Evolutionary conservation across 1,140 invertebrate species (phyloP).

Genomic region (Wiebesia pumilae): DNA sequence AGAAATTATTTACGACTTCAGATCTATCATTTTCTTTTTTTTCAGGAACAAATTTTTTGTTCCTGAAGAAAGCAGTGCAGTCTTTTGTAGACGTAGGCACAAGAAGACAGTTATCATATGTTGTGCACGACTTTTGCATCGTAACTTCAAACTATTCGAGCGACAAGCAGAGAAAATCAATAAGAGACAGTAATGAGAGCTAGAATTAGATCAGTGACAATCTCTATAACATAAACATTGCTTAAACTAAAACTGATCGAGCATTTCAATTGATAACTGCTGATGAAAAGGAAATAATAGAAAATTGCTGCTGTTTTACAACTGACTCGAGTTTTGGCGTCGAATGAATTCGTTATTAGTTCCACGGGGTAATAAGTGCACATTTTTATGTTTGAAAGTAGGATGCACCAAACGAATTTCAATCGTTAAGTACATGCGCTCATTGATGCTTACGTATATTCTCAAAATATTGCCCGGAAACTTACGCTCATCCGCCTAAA

Average conservation of each 20-base stretch:
- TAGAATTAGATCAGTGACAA: not conserved
- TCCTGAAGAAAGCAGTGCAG: not conserved
- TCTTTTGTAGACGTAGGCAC: not conserved
- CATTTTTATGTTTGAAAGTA: not conserved
- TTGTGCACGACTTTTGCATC: not conserved
- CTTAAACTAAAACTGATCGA: not conserved
- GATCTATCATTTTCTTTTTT: not conserved
- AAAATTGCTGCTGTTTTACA: not conserved
- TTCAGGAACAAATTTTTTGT: not conserved
- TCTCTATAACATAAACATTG: not conserved
- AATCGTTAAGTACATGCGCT: not conserved
- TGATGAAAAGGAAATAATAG: not conserved
- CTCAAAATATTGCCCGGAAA: not conserved
- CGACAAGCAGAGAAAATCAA: not conserved
- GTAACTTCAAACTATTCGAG: not conserved
- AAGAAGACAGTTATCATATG: not conserved
- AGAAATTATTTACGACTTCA: not conserved
- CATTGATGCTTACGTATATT: not conserved
- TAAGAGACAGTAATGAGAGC: not conserved
- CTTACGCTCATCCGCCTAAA: no score
- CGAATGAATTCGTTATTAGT: not conserved
- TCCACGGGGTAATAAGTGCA: not conserved
- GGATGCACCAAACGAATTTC: not conserved
- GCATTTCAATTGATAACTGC: not conserved
- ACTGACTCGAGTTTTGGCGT: not conserved